These are phyloP conservation scores for Byasa hedistus DNA, from an alignment of 2,888 invertebrate species.

Conservation along the genomic window DNA sequence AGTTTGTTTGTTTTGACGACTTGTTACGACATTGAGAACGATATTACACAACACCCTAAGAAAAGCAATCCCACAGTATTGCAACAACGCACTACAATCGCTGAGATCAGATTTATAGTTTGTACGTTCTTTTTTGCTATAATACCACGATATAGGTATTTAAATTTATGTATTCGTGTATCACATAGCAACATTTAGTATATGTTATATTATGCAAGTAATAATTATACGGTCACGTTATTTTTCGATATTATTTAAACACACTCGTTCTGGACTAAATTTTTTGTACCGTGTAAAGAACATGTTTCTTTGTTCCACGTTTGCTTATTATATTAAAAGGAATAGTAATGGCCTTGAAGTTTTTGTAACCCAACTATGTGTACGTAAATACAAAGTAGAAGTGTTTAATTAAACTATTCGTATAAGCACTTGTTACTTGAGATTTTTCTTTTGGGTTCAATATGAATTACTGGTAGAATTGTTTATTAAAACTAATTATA, in stretches of 20 bases:
- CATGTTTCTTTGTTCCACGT: slow-evolving; percentile 16
- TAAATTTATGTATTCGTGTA: not conserved
- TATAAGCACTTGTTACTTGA: not conserved
- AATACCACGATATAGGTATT: not conserved
- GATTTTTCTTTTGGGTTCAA: not conserved
- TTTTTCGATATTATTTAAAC: not conserved
- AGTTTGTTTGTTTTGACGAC: not conserved
- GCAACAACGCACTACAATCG: slow-evolving; percentile 35
- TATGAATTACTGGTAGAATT: not conserved
- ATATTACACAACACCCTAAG: slow-evolving; percentile 37
- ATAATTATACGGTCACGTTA: not conserved
- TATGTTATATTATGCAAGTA: too few species aligned
- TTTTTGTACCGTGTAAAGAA: not conserved
- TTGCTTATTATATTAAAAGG: slow-evolving; percentile 4
- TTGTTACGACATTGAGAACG: slow-evolving; percentile 27
- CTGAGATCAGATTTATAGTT: slow-evolving; percentile 14
- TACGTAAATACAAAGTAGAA: slow-evolving; percentile 8
- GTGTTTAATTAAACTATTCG: not conserved
- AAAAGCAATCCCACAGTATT: slow-evolving; percentile 39
- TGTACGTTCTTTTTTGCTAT: not conserved
- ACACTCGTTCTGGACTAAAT: not conserved
- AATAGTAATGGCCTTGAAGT: slow-evolving; percentile 23
- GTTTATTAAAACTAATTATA: too few species aligned
- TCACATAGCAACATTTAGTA: not conserved
- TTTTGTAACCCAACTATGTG: slow-evolving; percentile 10